phyloP scores from a whole-genome alignment of 2,797 vertebrate species.

The Liparis tanakae region DNA sequence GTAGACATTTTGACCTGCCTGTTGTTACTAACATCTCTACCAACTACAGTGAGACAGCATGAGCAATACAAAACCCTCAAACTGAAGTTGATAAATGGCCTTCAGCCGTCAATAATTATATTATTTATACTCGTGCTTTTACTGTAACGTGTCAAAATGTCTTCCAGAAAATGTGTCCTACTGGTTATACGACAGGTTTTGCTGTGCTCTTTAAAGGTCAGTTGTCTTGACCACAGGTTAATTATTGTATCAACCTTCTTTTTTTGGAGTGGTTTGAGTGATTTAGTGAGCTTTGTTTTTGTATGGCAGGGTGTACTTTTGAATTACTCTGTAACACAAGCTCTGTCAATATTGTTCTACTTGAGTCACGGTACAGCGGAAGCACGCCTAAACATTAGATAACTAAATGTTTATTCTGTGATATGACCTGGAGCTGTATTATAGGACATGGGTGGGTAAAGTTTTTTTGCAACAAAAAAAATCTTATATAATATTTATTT shows the following conservation, averaged over 20 bases:
- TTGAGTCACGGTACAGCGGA: neutral
- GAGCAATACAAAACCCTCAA: neutral
- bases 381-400: neutral
- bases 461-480: neutral
- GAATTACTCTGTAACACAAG: neutral
- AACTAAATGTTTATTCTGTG: constrained; percentile 2
- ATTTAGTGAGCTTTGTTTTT: neutral
- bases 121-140: neutral
- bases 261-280: neutral
- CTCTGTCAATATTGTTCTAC: neutral
- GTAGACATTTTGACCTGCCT: neutral
- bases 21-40: neutral
- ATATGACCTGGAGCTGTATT: neutral
- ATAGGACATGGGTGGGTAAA: neutral
- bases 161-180: neutral
- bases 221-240: neutral
- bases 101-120: neutral
- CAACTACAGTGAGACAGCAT: neutral
- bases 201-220: neutral
- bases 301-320: neutral
- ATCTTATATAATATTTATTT: neutral
- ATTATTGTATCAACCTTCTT: neutral
- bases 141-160: neutral
- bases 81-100: neutral
- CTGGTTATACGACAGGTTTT: neutral